These are phyloP conservation scores for Myotis daubentonii DNA, from an alignment of 2,797 vertebrate species.

Conservation along the genomic window DNA sequence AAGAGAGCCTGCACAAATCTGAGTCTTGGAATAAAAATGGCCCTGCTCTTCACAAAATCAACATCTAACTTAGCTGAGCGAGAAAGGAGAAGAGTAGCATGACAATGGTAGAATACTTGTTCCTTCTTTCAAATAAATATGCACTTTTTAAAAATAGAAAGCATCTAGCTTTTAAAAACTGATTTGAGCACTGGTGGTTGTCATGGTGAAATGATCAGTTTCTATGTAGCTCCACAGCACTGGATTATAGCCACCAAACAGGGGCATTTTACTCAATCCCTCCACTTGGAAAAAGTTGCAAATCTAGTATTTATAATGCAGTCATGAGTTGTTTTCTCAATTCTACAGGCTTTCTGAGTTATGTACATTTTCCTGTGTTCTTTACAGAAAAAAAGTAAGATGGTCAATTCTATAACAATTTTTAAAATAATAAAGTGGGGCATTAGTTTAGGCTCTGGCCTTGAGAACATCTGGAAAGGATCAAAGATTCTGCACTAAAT, in stretches of 20 bases:
- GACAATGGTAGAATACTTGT: not conserved
- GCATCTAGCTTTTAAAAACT: not conserved
- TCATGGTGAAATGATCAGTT: not conserved
- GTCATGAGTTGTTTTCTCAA: not conserved
- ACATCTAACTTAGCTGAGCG: not conserved
- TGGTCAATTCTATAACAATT: not conserved
- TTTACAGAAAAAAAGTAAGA: not conserved
- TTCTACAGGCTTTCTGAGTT: not conserved
- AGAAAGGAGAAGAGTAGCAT: not conserved
- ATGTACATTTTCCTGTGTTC: not conserved
- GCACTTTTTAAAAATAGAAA: not conserved
- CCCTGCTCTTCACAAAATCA: not conserved
- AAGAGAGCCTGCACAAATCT: not conserved
- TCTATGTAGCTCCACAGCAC: not conserved
- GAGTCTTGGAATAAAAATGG: not conserved
- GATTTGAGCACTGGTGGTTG: not conserved
- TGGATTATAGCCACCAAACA: not conserved
- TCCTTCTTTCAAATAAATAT: not conserved
- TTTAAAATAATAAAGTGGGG: not conserved
- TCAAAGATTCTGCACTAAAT: not conserved
- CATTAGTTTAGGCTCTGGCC: not conserved
- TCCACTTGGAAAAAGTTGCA: not conserved
- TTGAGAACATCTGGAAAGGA: not conserved
- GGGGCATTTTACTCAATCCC: not conserved
- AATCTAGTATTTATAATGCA: not conserved